Percentiles rank a stretch among this genome's conserved stretches.
Evolutionary conservation across 2,888 invertebrate species (phyloP).

Genomic region (Calliphora vomitoria): DNA sequence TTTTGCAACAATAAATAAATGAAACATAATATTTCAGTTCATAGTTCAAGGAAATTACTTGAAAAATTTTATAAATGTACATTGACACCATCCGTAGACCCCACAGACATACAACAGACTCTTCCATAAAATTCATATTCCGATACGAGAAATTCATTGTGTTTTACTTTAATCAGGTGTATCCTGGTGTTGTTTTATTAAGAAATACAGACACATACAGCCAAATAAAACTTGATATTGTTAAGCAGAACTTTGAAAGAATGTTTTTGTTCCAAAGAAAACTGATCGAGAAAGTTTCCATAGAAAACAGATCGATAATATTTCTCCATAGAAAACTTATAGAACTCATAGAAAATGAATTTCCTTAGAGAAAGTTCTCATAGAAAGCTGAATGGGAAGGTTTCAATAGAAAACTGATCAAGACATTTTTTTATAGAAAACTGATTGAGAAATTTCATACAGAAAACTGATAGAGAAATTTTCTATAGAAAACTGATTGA

Average conservation of each 20-base stretch:
- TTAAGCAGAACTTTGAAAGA: not conserved
- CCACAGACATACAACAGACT: not conserved
- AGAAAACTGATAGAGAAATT: too few species aligned
- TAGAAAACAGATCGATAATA: too few species aligned
- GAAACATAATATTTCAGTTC: constrained; percentile 38
- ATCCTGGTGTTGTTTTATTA: not conserved
- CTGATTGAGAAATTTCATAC: too few species aligned
- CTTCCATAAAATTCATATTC: too few species aligned
- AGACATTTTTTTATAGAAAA: too few species aligned
- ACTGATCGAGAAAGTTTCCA: too few species aligned
- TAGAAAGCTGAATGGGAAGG: too few species aligned
- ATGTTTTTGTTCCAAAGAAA: not conserved
- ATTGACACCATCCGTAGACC: not conserved
- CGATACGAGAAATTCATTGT: not conserved
- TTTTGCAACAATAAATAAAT: constrained; percentile 17
- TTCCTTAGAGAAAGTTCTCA: too few species aligned
- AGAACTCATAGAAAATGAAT: too few species aligned
- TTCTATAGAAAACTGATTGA: too few species aligned
- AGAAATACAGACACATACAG: not conserved
- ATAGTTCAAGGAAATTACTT: constrained; percentile 61
- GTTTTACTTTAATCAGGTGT: not conserved
- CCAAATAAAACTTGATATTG: not conserved
- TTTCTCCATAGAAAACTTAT: too few species aligned
- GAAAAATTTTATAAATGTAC: constrained; percentile 14
- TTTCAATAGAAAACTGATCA: too few species aligned